Evolutionary conservation across 2,113 vertebrate species (phyloP), one percentile per base, ranked within the genome.

Genomic region (Platycercus adscitus): DNA sequence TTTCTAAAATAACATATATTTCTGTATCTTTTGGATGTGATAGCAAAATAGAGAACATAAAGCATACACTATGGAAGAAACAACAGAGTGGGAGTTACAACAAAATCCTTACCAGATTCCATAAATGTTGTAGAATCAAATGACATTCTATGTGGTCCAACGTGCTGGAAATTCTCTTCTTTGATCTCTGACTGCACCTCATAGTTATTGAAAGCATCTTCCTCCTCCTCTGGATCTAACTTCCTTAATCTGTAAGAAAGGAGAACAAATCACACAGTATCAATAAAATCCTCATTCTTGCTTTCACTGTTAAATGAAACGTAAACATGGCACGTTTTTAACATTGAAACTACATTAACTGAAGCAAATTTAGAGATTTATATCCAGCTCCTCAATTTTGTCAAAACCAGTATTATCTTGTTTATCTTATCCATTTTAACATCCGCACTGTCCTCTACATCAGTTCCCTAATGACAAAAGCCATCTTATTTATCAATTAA

Each of bases 161-260:
- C 75, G 29, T 97, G 97, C 8, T 98, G 97, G 93, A 98, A 98
- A 80, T 97, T 97, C 77, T 99, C 98, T 39, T 98, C 97, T 94
- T 99, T 99, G 88, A 97, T 97, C 61, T 99, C 98, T 17, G 98
- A 98, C 52, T 98, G 99, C 2, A 98, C 88, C 76, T 99, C 99
- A 21, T 98, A 98, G 95, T 98, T 99, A 88, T 98, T 98, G 89
- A 99, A 98, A 81, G 98, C 98, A 87, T 99, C 99, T 9, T 99
- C 99, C 55, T 99, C 99, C 77, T 99, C 98, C 96, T 99, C 99
- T 1, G 98, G 98, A 94, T 99, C 99, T 92, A 99, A 98, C 92
- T 99, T 99, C 93, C 98, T 98, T 47, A 99, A 94, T 79, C 99
- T 99, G 68, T 37, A 33, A 70, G 37, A 89, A 88, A 91, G 10